phyloP scores from a whole-genome alignment of 2,113 vertebrate species.

The Trematocara stigmaticum region DNA sequence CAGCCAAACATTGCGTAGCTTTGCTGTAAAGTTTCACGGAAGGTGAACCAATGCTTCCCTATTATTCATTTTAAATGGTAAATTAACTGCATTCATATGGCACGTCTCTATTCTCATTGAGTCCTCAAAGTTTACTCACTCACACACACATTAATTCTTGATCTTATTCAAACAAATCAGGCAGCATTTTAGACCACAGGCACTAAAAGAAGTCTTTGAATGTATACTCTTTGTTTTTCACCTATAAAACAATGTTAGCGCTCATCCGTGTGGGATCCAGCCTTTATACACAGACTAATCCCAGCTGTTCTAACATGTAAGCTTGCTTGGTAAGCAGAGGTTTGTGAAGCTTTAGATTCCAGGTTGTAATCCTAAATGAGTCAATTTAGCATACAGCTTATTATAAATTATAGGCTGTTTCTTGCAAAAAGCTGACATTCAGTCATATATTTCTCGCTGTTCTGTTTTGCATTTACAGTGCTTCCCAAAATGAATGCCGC shows the following conservation, averaged over 20 bases:
- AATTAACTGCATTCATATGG: background rate
- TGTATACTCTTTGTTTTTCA: background rate
- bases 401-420: background rate
- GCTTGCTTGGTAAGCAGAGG: background rate
- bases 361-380: constrained; percentile 21
- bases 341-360: constrained; percentile 6
- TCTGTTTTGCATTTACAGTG: background rate
- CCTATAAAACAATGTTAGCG: background rate
- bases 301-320: background rate
- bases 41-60: background rate
- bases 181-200: background rate
- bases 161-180: background rate
- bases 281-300: background rate
- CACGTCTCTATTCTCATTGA: background rate
- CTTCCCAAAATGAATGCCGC: background rate
- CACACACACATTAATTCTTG: background rate
- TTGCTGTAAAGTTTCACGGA: background rate
- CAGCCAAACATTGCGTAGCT: background rate
- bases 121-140: background rate
- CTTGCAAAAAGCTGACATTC: background rate
- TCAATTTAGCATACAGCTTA: background rate
- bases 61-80: background rate
- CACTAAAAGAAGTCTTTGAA: background rate
- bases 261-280: background rate
- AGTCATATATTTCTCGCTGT: background rate